These are phyloP conservation scores for Sclerurus mexicanus DNA, from an alignment of 2,113 vertebrate species.

Conservation along the genomic window DNA sequence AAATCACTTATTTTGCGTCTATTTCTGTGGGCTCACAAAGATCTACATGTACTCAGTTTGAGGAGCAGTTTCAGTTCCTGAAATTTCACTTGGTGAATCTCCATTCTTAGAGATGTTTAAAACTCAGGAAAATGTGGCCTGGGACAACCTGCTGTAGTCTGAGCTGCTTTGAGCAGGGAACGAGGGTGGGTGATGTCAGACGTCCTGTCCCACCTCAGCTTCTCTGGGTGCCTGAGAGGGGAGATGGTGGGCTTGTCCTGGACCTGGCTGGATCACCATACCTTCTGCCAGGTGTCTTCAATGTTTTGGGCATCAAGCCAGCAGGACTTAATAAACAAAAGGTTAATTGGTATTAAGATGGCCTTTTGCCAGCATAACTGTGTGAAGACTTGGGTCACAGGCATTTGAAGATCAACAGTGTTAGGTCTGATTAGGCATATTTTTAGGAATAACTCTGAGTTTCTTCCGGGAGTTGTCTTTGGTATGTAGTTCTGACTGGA, in stretches of 20 bases:
- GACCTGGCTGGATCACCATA: rapidly evolving
- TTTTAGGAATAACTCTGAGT: not conserved
- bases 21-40: not conserved
- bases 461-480: not conserved
- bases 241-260: not conserved
- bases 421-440: not conserved
- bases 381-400: not conserved
- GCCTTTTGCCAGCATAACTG: not conserved
- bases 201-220: not conserved
- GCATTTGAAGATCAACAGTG: not conserved
- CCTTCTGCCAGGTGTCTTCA: not conserved
- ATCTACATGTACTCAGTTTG: not conserved
- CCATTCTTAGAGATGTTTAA: not conserved
- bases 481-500: not conserved
- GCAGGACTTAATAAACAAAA: not conserved
- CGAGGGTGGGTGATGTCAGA: not conserved
- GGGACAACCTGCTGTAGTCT: not conserved
- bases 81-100: not conserved
- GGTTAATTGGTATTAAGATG: not conserved
- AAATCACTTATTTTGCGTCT: not conserved
- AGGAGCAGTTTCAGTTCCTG: not conserved
- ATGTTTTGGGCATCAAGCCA: not conserved
- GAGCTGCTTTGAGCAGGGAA: not conserved
- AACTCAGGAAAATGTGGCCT: not conserved
- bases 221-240: not conserved